Percentiles rank a stretch among this genome's conserved stretches.
Conservation (phyloP, 2,113 vertebrate species). For the Cercopithecus mona region DNA sequence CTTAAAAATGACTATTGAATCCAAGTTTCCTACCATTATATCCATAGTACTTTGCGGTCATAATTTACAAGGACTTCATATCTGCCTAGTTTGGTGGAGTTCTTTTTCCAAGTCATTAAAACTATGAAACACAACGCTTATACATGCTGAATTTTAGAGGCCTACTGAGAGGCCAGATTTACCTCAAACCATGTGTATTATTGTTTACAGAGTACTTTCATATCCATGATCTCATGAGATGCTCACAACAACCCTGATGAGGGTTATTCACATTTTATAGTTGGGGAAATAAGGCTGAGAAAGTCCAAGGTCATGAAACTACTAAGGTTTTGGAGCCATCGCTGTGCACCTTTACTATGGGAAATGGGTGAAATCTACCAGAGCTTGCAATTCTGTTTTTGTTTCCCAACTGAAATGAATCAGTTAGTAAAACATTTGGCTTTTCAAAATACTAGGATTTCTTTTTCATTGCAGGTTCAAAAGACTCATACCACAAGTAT, state of each 20-base stretch:
- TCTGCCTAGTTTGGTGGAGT: neutral
- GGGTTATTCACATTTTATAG: neutral
- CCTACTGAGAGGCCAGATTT: neutral
- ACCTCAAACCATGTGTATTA: neutral
- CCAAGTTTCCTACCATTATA: neutral
- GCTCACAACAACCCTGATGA: neutral
- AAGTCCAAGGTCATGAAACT: neutral
- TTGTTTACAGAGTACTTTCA: neutral
- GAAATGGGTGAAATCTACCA: neutral
- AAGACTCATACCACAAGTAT: neutral
- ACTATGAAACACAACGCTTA: neutral
- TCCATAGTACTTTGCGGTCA: neutral
- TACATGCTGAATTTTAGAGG: neutral
- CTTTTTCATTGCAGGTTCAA: constrained; percentile 7
- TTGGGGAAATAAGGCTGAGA: neutral
- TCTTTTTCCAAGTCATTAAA: neutral
- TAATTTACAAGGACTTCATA: neutral
- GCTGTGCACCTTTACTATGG: neutral
- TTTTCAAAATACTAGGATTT: constrained; percentile 21
- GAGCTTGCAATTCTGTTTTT: neutral
- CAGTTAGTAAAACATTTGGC: neutral
- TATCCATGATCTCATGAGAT: neutral
- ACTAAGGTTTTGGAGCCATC: neutral
- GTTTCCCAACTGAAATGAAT: neutral
- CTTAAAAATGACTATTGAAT: constrained; percentile 15